Conservation (phyloP, 2,888 invertebrate genomes). For the Choreutis nemorana region DNA sequence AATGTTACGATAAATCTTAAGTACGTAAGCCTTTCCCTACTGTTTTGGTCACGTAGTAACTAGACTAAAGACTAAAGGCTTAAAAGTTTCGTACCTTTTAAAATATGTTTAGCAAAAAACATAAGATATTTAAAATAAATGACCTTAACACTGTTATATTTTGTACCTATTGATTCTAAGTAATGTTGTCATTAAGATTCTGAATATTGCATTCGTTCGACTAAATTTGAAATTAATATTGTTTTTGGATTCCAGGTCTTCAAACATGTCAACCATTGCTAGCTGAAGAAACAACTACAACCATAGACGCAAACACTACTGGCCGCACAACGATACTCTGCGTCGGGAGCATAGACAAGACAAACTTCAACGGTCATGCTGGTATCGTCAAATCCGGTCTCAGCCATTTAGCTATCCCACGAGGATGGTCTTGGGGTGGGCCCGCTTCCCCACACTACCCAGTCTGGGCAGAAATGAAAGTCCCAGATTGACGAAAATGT, state of each 20-base stretch:
- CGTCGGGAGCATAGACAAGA: conserved; percentile 27
- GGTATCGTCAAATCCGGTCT: conserved; percentile 76
- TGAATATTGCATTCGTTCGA: too few species aligned
- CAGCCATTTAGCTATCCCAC: conserved; percentile 79
- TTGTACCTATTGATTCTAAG: too few species aligned
- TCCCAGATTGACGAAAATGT: conserved; percentile 46
- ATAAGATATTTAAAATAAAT: too few species aligned
- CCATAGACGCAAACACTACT: conserved; percentile 28
- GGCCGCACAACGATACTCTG: conserved; percentile 39
- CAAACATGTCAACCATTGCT: conserved; percentile 36
- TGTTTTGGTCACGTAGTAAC: too few species aligned
- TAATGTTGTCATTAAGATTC: too few species aligned
- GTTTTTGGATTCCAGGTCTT: conserved; percentile 31
- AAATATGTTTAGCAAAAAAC: too few species aligned
- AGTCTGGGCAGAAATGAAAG: conserved; percentile 73
- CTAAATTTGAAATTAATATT: too few species aligned
- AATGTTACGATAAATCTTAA: too few species aligned
- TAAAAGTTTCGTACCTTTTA: too few species aligned
- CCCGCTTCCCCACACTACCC: conserved; percentile 78
- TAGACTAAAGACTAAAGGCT: too few species aligned
- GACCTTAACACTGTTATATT: too few species aligned
- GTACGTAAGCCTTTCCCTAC: too few species aligned
- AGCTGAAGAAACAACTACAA: conserved; percentile 34
- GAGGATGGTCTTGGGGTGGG: conserved; percentile 87
- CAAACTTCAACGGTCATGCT: conserved; percentile 57